phyloP scores from a whole-genome alignment of 2,888 invertebrate species.

The Callosobruchus maculatus region DNA sequence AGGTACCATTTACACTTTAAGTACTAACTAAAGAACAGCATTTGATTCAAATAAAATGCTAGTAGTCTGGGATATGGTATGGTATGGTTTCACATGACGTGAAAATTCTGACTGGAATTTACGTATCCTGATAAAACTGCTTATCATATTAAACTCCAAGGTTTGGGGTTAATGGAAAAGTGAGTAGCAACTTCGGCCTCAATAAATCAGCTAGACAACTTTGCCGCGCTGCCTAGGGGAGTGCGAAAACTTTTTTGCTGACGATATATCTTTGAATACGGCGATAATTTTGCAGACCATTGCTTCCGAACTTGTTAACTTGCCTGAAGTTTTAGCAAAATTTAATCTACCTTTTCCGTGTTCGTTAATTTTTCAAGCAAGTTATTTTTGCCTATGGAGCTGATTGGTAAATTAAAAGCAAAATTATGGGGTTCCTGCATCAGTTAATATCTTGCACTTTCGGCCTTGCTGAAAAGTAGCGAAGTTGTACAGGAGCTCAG shows the following conservation, averaged over 20 bases:
- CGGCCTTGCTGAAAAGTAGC: no score
- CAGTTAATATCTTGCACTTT: no score
- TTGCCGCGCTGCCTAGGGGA: background rate
- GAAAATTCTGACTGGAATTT: background rate
- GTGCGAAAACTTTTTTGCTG: background rate
- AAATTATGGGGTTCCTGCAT: background rate
- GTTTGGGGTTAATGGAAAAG: background rate
- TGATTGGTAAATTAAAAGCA: background rate
- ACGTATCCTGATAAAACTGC: background rate
- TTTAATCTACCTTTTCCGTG: background rate
- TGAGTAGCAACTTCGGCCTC: background rate
- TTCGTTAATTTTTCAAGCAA: background rate
- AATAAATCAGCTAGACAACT: background rate
- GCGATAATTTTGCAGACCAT: background rate
- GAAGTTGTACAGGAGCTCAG: no score
- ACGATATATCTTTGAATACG: background rate
- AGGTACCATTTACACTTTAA: no score
- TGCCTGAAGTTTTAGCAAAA: background rate
- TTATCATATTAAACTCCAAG: background rate
- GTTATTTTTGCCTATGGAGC: background rate
- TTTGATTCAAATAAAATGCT: no score
- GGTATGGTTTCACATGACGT: no score
- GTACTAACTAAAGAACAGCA: no score
- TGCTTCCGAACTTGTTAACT: background rate
- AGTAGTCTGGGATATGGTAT: no score